These are phyloP conservation scores for Gobio gobio DNA, from an alignment of 2,113 vertebrate species.

Conservation along the genomic window DNA sequence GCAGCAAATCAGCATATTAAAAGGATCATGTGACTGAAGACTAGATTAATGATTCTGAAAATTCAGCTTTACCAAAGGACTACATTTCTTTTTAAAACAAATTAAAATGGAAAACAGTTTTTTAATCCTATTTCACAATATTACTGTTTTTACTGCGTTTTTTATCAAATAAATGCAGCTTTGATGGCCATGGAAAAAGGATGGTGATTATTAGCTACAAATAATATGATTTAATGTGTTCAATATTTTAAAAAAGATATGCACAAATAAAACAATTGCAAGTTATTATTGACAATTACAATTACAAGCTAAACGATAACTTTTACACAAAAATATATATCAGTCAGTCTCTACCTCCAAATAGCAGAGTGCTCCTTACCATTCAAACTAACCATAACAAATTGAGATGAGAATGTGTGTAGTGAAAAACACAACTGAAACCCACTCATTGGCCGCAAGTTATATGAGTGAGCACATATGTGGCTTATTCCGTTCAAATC, in stretches of 20 bases:
- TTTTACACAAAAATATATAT: background rate
- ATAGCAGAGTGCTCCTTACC: background rate
- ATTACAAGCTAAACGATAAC: background rate
- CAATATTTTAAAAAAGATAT: background rate
- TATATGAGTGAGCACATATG: background rate
- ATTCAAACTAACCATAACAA: background rate
- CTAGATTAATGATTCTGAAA: no score
- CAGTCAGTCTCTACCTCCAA: background rate
- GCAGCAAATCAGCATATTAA: no score
- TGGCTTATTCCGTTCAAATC: background rate
- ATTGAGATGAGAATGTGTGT: background rate
- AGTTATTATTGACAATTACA: background rate
- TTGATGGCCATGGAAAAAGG: background rate
- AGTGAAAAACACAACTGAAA: constrained; percentile 1
- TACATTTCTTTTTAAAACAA: background rate
- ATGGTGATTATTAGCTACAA: background rate
- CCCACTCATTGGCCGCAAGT: background rate
- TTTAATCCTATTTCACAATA: background rate
- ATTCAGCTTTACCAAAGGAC: background rate
- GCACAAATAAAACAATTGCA: background rate
- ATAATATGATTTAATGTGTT: background rate
- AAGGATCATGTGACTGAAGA: no score
- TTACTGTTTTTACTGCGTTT: background rate
- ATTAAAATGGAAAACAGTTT: background rate
- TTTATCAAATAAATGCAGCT: background rate